Evolutionary conservation across 1,140 invertebrate genomes (phyloP), one percentile per base, ranked within the genome.

Genomic region (Trachymyrmex septentrionalis): DNA sequence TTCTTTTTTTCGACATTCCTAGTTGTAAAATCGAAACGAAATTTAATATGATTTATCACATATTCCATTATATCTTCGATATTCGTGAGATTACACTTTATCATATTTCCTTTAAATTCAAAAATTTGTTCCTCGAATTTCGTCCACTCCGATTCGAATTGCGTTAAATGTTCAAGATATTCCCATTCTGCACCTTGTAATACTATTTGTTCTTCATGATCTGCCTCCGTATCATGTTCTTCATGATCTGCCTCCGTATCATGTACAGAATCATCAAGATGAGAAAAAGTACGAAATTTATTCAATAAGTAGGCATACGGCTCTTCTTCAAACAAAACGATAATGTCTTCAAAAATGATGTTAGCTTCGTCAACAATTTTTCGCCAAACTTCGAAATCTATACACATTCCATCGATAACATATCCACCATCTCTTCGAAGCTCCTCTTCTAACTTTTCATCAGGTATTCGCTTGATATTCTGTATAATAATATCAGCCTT

Each of bases 351-450:
- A 21, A 96, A 95, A 12, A 94, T 81, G 73, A 95, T 92, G n/a
- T 95, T 93, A 24, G 92, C 88, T 44, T 44, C 10, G 27, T 95
- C 93, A 3, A 84, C 90, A 7, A 97, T 88, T 77, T 91, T 92
- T 76, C 91, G 90, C 93, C 96, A 95, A 87, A 94, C 92, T 85
- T 96, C 94, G n/a, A 92, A 53, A 86, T 96, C 93, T 19, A 93
- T 90, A 34, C 95, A 92, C 93, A 96, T 95, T 4, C 95, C 96
- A 92, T 96, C 96, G 38, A 97, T 92, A 85, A 97, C 95, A 95
- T 95, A 97, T 77, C 96, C 96, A 19, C 95, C 95, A 88, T 95
- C 95, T 76, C 88, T 87, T 53, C 19, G 69, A 24, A 87, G 64
- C n/a, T 81, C 80, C 19, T 80, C 92, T 67, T 76, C 93, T 72